Percentiles rank a stretch among this genome's conserved stretches.
phyloP scores from a whole-genome alignment of 2,113 vertebrate genomes.

The Zootoca vivipara region DNA sequence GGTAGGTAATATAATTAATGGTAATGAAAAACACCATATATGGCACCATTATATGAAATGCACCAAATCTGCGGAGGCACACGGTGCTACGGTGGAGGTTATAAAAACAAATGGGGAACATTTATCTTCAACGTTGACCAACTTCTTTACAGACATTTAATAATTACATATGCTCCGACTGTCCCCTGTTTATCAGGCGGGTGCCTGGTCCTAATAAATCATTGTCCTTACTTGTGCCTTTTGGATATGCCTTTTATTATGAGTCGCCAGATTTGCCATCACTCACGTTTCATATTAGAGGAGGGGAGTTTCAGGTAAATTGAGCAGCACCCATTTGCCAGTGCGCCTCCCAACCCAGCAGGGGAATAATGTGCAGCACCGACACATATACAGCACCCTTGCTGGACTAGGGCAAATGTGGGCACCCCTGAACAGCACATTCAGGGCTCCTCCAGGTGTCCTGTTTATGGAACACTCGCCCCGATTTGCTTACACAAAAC shows the following conservation, averaged over 20 bases:
- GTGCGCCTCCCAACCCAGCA: neutral
- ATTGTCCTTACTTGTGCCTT: neutral
- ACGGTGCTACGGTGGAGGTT: neutral
- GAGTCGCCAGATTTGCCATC: neutral
- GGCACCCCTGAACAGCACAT: neutral
- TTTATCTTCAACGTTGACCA: neutral
- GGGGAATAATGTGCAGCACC: neutral
- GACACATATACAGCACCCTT: neutral
- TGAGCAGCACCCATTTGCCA: neutral
- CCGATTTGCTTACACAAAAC: no score
- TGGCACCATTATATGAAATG: slow-evolving; percentile 7
- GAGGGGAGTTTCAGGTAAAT: neutral
- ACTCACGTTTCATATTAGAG: neutral
- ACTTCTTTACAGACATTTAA: neutral
- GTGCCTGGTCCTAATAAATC: neutral
- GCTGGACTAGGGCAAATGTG: neutral
- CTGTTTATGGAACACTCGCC: no score
- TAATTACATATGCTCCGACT: neutral
- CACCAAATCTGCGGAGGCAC: neutral
- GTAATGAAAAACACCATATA: slow-evolving; percentile 28
- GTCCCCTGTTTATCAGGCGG: neutral
- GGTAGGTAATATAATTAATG: slow-evolving; percentile 29
- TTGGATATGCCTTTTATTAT: neutral
- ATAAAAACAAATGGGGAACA: slow-evolving; percentile 8
- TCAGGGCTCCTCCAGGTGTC: no score